Percentiles rank a stretch among this genome's conserved stretches.
phyloP scores from a whole-genome alignment of 2,113 vertebrate genomes.

The Tichodroma muraria region DNA sequence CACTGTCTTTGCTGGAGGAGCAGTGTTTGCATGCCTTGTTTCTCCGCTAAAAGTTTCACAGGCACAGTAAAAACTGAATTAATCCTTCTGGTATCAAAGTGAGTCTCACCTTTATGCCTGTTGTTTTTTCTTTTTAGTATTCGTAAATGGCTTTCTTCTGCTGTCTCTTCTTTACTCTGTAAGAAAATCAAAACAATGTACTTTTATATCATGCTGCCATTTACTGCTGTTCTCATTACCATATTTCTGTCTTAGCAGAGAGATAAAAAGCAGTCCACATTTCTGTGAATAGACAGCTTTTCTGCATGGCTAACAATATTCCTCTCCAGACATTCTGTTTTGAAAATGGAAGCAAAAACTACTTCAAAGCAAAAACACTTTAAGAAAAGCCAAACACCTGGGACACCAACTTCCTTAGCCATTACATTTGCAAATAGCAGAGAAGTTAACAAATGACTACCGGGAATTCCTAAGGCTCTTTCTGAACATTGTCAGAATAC shows the following conservation, averaged over 20 bases:
- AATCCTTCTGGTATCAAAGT: not conserved
- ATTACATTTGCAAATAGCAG: not conserved
- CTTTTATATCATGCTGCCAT: not conserved
- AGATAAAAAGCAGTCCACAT: not conserved
- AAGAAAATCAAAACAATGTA: not conserved
- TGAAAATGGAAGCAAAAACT: not conserved
- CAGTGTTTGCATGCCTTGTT: not conserved
- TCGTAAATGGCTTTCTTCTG: constrained; percentile 4
- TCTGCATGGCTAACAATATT: not conserved
- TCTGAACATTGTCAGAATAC: not conserved
- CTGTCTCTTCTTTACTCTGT: constrained; percentile 18
- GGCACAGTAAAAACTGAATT: not conserved
- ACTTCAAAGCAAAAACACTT: not conserved
- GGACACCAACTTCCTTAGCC: not conserved
- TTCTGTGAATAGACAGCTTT: not conserved
- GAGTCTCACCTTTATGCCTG: constrained; percentile 48
- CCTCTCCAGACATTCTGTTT: not conserved
- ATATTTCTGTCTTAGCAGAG: not conserved
- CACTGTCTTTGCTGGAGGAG: not conserved
- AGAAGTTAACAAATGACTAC: not conserved
- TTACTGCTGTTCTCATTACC: not conserved
- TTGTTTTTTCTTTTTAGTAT: constrained; percentile 22
- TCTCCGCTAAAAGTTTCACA: not conserved
- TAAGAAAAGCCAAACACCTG: not conserved
- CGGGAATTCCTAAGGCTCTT: not conserved